Conservation (phyloP, 2,113 vertebrate species). For the Poicephalus gulielmi region DNA sequence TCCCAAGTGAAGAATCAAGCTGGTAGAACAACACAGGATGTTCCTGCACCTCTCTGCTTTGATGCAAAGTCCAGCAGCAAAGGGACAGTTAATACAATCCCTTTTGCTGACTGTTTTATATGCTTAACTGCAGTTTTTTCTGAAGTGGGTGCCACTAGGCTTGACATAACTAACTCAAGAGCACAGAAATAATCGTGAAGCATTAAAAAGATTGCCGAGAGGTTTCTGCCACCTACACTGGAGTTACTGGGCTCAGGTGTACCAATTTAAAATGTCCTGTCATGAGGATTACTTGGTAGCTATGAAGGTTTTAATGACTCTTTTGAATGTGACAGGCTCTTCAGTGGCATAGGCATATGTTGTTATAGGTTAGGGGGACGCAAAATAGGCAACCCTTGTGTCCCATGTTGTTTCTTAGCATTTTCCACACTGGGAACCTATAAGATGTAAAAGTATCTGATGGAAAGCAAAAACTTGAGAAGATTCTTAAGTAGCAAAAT, state of each 20-base stretch:
- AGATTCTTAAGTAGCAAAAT: not conserved
- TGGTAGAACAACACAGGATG: not conserved
- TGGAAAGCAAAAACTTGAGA: not conserved
- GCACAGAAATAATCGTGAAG: not conserved
- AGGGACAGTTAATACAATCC: not conserved
- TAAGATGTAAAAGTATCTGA: not conserved
- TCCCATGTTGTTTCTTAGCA: not conserved
- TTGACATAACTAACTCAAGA: not conserved
- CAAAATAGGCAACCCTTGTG: not conserved
- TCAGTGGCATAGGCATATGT: not conserved
- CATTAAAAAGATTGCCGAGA: rapidly evolving
- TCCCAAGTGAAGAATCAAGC: not conserved
- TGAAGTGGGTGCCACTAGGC: not conserved
- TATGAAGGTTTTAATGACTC: not conserved
- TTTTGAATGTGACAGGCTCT: not conserved
- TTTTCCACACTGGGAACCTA: not conserved
- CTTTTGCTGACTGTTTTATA: not conserved
- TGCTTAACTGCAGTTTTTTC: not conserved
- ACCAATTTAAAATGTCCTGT: not conserved
- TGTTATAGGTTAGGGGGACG: not conserved
- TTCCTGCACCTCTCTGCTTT: not conserved
- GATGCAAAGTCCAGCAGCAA: not conserved
- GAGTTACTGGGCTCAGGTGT: not conserved
- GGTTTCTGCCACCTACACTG: not conserved
- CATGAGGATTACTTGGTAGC: not conserved